A percentile compares a stretch with the other conserved stretches of the same genome.
These are phyloP conservation scores for Tethya wilhelma DNA, from an alignment of 37 sponge, comb jelly and placozoan species.

Conservation along the genomic window DNA sequence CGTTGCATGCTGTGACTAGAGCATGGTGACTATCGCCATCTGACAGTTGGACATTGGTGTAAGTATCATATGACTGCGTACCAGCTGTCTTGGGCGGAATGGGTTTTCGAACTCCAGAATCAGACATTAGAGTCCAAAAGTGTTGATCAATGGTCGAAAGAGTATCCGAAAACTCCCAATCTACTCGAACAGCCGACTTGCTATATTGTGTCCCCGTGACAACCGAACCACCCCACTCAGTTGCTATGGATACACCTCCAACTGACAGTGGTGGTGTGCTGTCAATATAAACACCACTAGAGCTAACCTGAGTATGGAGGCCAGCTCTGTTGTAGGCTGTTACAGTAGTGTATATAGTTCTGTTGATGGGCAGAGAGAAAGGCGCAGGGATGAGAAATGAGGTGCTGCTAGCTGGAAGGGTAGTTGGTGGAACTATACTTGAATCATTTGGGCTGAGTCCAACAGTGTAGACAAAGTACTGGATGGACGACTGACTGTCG, in stretches of 20 bases:
- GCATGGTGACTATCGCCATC: constrained; percentile 68
- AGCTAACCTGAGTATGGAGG: neutral
- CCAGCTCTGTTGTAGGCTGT: constrained; percentile 60
- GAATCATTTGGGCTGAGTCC: constrained; percentile 50
- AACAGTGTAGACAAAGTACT: constrained; percentile 37
- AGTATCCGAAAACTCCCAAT: constrained; percentile 58
- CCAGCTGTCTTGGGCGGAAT: constrained; percentile 1
- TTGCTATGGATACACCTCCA: constrained; percentile 17
- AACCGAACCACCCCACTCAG: constrained; percentile 65
- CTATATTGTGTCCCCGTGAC: constrained; percentile 52
- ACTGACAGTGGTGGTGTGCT: constrained; percentile 26
- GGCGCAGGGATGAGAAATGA: constrained; percentile 18
- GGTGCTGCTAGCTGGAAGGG: constrained; percentile 27
- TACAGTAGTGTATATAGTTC: constrained; percentile 49
- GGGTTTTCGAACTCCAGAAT: constrained; percentile 8
- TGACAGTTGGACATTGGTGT: constrained; percentile 16
- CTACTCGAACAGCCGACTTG: constrained; percentile 31
- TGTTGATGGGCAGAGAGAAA: neutral
- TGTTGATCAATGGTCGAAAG: constrained; percentile 18
- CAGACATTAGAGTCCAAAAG: constrained; percentile 43
- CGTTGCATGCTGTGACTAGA: constrained; percentile 60
- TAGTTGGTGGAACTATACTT: constrained; percentile 39
- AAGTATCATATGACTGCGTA: neutral
- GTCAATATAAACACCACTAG: constrained; percentile 49
- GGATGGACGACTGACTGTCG: constrained; percentile 64